A percentile compares a stretch with the other conserved stretches of the same genome.
phyloP scores from a whole-genome alignment of 2,113 vertebrate genomes.

The Anas platyrhynchos region DNA sequence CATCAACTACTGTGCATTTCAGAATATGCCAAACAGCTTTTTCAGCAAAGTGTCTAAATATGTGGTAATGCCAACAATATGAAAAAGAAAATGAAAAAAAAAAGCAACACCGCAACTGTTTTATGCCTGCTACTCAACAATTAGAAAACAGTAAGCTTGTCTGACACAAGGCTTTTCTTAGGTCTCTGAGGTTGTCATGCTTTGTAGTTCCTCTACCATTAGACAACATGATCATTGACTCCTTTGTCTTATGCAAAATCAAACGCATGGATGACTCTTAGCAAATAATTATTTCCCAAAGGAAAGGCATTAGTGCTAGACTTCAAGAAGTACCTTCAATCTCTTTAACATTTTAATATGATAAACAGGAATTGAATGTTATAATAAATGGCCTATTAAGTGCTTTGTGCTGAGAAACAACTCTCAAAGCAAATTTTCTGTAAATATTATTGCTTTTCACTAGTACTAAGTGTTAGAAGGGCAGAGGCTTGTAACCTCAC shows the following conservation, averaged over 20 bases:
- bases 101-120: background rate
- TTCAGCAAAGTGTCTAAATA: background rate
- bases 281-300: background rate
- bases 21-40: background rate
- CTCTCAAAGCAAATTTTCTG: rapidly evolving
- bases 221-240: background rate
- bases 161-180: background rate
- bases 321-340: background rate
- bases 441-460: rapidly evolving
- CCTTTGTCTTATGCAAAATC: background rate
- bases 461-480: background rate
- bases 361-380: background rate
- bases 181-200: background rate
- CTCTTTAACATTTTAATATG: background rate
- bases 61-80: rapidly evolving
- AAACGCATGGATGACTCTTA: background rate
- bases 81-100: no score
- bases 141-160: background rate
- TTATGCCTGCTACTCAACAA: background rate
- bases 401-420: background rate
- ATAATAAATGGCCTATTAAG: background rate
- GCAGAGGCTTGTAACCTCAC: background rate
- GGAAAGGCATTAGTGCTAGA: background rate
- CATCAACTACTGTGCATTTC: background rate
- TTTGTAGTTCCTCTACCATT: background rate